phyloP scores from a whole-genome alignment of 2,113 vertebrate genomes.

The Oryzias woworae region DNA sequence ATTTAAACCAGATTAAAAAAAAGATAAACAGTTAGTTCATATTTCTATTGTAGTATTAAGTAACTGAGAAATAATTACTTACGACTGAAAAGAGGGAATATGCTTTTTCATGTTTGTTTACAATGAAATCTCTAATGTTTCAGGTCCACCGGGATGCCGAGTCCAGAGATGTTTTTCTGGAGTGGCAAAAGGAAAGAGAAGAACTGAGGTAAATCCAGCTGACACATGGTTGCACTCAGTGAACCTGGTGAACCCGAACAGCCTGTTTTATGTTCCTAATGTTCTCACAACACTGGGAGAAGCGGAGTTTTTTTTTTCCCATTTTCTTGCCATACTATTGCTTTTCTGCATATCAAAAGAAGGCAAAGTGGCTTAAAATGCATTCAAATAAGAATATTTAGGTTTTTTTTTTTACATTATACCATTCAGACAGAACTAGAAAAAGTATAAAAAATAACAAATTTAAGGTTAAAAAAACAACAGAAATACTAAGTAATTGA shows the following conservation, averaged over 20 bases:
- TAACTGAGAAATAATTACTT: not conserved
- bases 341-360: too few species aligned
- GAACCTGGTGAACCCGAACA: not conserved
- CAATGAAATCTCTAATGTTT: not conserved
- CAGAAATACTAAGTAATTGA: too few species aligned
- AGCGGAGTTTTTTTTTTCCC: too few species aligned
- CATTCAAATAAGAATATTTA: too few species aligned
- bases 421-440: too few species aligned
- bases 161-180: slow-evolving; percentile 77
- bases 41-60: not conserved
- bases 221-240: not conserved
- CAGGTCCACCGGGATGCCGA: slow-evolving; percentile 77
- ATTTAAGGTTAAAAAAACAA: too few species aligned
- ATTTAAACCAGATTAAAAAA: not conserved
- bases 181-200: slow-evolving; percentile 84
- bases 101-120: not conserved
- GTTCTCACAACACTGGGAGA: not conserved
- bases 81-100: not conserved
- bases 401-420: too few species aligned
- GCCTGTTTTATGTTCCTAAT: not conserved
- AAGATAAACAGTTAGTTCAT: not conserved
- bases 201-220: slow-evolving; percentile 76
- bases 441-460: too few species aligned
- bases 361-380: too few species aligned
- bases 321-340: too few species aligned